These are phyloP conservation scores for Rhynchophorus ferrugineus DNA, from an alignment of 1,140 invertebrate genomes.

Conservation along the genomic window DNA sequence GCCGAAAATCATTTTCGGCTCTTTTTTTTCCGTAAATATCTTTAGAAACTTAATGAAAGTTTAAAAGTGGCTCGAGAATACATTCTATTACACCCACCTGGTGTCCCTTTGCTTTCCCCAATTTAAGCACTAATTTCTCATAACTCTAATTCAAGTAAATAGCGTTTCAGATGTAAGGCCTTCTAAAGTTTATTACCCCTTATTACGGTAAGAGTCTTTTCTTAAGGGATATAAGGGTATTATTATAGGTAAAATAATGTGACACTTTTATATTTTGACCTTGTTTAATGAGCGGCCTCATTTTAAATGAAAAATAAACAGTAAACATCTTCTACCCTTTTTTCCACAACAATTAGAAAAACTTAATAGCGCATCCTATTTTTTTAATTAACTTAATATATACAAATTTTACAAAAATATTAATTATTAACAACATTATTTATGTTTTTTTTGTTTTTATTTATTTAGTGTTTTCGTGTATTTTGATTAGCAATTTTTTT, in stretches of 20 bases:
- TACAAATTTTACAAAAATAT: too few relatives aligned
- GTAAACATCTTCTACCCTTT: background rate
- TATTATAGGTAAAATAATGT: background rate
- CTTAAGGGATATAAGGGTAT: background rate
- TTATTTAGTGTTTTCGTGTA: too few relatives aligned
- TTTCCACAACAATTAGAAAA: too few relatives aligned
- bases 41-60: too few relatives aligned
- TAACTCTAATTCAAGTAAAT: constrained; percentile 6
- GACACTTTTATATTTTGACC: constrained; percentile 6
- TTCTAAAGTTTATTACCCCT: constrained; percentile 5
- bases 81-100: background rate
- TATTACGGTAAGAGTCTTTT: background rate
- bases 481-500: too few relatives aligned
- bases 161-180: constrained; percentile 1
- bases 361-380: too few relatives aligned
- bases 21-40: too few relatives aligned
- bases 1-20: too few relatives aligned
- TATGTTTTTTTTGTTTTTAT: too few relatives aligned
- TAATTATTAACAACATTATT: too few relatives aligned
- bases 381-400: too few relatives aligned
- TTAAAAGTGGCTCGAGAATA: too few relatives aligned
- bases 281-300: background rate
- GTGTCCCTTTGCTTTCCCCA: background rate
- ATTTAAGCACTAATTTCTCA: background rate
- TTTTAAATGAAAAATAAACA: background rate